Conservation (phyloP, 2,113 vertebrate species). For the Anser cygnoides region DNA sequence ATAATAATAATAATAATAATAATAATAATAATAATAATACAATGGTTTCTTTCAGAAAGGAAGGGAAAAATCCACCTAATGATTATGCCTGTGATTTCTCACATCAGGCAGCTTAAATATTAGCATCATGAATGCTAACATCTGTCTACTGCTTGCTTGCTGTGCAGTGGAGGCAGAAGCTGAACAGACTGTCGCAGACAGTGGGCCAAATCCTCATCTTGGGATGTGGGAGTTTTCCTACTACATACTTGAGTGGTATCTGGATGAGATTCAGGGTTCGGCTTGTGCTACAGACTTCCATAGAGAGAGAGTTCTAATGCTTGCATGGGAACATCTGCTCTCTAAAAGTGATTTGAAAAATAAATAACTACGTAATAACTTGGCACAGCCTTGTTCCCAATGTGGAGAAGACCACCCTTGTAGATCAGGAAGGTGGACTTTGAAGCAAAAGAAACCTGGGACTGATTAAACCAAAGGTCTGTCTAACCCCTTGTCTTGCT, state of each 20-base stretch:
- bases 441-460: not conserved
- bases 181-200: not conserved
- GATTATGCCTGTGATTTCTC: not conserved
- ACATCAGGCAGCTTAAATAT: not conserved
- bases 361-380: slow-evolving; percentile 1
- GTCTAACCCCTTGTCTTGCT: not conserved
- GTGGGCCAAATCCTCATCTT: not conserved
- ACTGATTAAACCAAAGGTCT: not conserved
- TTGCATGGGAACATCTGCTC: slow-evolving; percentile 1
- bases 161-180: not conserved
- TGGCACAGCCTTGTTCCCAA: slow-evolving; percentile 12
- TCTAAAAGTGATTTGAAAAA: slow-evolving; percentile 28
- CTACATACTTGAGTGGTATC: not conserved
- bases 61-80: not conserved
- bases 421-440: not conserved
- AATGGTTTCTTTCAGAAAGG: not conserved
- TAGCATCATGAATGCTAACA: not conserved
- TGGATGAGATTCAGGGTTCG: not conserved
- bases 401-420: slow-evolving; percentile 42
- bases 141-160: not conserved
- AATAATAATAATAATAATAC: too few relatives aligned
- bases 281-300: not conserved
- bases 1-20: too few relatives aligned
- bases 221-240: not conserved
- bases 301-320: not conserved